These are phyloP conservation scores for Capitella teleta DNA, from an alignment of 1,140 invertebrate species.

Conservation along the genomic window DNA sequence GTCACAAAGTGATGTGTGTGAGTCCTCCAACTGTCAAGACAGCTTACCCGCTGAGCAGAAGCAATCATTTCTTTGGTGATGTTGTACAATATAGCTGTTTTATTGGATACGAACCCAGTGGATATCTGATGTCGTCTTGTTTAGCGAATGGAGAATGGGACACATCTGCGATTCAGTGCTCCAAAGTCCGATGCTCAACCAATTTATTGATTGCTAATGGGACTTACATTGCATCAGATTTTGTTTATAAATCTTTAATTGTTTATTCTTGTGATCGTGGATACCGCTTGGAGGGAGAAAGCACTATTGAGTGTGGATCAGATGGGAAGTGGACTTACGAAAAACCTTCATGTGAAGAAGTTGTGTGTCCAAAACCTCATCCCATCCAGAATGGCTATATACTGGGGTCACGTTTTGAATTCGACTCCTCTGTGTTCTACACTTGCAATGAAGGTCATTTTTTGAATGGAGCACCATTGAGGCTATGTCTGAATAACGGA, in stretches of 20 bases:
- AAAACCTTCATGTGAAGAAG: slow-evolving; percentile 68
- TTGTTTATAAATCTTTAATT: slow-evolving; percentile 18
- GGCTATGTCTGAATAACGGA: too few relatives aligned
- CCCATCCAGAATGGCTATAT: slow-evolving; percentile 5
- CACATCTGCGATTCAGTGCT: too few relatives aligned
- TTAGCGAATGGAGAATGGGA: slow-evolving; percentile 21
- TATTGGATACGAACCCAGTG: slow-evolving; percentile 46
- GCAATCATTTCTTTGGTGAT: slow-evolving; percentile 14
- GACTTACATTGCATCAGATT: slow-evolving; percentile 11
- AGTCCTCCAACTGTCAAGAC: too few relatives aligned
- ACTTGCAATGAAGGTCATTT: slow-evolving; percentile 56
- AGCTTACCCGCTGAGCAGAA: too few relatives aligned
- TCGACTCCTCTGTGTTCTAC: slow-evolving; percentile 60
- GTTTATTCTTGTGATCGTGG: slow-evolving; percentile 70
- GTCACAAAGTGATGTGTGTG: too few relatives aligned
- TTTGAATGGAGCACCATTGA: too few relatives aligned
- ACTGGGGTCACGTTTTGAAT: slow-evolving; percentile 65
- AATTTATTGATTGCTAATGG: slow-evolving; percentile 28
- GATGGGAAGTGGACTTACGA: slow-evolving; percentile 76
- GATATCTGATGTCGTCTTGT: slow-evolving; percentile 28
- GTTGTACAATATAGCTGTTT: slow-evolving; percentile 24
- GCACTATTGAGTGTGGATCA: slow-evolving; percentile 61
- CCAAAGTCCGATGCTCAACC: too few relatives aligned
- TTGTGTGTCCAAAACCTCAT: slow-evolving; percentile 19
- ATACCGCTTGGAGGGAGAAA: slow-evolving; percentile 58